Evolutionary conservation across 1,140 invertebrate genomes (phyloP), one percentile per base, ranked within the genome.

Genomic region (Orius insidiosus): DNA sequence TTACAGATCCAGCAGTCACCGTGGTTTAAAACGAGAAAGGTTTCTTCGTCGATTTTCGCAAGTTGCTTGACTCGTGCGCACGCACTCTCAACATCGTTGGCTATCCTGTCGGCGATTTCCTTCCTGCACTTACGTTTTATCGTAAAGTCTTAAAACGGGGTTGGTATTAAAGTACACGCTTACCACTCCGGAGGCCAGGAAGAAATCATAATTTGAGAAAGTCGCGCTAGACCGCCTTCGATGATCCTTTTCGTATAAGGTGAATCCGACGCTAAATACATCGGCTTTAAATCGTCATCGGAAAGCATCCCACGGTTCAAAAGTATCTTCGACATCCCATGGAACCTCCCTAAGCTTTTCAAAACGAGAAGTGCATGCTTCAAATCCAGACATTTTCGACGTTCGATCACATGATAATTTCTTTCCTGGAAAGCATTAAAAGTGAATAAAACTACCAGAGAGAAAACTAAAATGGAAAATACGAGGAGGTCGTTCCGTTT

Each of bases 1-100:
- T 48, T 48, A 16, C 39, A 11, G 3, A 39, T 13, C 47, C 47
- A 48, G 5, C 34, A 15, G 19, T 48, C 47, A 13, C 47, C 47
- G 16, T 48, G 47, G 35, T 35, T 34, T n/a, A 48, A 19, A 10
- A 48, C 47, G 37, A 42, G 33, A n/a, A 42, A 43, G 5, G 24
- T 30, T 5, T 44, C 42, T 2, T 44, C 42, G 18, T 11, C 10
- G 9, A 30, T 31, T 32, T 16, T 44, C 15, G 38, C 38, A 10
- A 40, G 38, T 18, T 40, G 5, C 18, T 40, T 13, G 4, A 40
- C 13, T 40, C 38, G 5, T 15, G 11, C 16, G 5, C 13, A 14
- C 11, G 38, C 13, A 10, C 11, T 13, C 18, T 40, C 38, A 10
- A 40, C 15, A 18, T 40, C 38, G 18, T 40, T 18, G 9, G 38